Conservation (phyloP, 2,888 invertebrate genomes). For the Axea sp. region DNA sequence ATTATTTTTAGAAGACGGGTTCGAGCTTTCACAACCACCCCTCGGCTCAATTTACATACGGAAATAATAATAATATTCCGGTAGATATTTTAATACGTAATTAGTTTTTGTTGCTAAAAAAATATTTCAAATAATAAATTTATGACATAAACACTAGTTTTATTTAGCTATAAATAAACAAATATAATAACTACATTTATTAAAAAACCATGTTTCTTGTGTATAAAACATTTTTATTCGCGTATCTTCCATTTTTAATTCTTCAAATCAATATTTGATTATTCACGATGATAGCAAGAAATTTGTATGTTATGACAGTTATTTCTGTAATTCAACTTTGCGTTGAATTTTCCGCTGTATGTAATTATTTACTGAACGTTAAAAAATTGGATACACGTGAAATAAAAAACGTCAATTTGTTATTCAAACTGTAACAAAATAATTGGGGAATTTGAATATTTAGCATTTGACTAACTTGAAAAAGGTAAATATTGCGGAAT, state of each 20-base stretch:
- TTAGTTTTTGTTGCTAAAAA: too few species aligned
- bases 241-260: background rate
- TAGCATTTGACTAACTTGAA: constrained; percentile 28
- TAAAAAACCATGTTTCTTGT: too few species aligned
- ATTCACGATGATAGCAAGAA: background rate
- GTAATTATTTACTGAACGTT: constrained; percentile 5
- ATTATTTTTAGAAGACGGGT: constrained; percentile 7
- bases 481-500: constrained; percentile 42
- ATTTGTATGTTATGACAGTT: background rate
- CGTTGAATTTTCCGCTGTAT: constrained; percentile 3
- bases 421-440: constrained; percentile 34
- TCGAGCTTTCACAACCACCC: constrained; percentile 9
- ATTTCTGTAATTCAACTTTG: constrained; percentile 3
- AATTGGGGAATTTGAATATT: constrained; percentile 25
- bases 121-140: too few species aligned
- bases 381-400: constrained; percentile 2
- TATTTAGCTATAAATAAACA: too few species aligned
- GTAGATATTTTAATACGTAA: too few species aligned
- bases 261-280: constrained; percentile 5
- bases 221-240: too few species aligned
- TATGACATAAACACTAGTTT: too few species aligned
- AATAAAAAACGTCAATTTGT: constrained; percentile 28
- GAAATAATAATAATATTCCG: too few species aligned
- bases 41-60: constrained; percentile 2
- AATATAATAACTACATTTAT: too few species aligned